Conservation (phyloP, 2,888 invertebrate genomes). For the Pristionchus mayeri region DNA sequence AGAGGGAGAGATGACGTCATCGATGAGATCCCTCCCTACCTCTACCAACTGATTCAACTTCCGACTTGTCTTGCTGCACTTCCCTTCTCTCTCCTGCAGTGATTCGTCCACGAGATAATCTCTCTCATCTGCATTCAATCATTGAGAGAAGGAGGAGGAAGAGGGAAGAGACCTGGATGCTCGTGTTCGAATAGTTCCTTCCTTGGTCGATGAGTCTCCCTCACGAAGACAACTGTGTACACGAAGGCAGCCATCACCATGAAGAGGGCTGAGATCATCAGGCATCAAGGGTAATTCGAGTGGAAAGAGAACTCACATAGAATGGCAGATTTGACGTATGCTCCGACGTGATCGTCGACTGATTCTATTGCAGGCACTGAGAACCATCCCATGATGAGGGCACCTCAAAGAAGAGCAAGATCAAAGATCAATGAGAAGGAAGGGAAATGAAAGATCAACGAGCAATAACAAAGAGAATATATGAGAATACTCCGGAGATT, state of each 20-base stretch:
- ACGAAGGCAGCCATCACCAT: conserved; percentile 60
- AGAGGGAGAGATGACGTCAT: not conserved
- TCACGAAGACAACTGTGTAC: conserved; percentile 64
- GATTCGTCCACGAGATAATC: conserved; percentile 20
- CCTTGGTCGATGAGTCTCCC: conserved; percentile 65
- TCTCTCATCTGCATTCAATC: conserved; percentile 29
- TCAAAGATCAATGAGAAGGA: too few species aligned
- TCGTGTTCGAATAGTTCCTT: conserved; percentile 49
- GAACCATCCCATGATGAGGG: conserved; percentile 55
- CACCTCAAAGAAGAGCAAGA: not conserved
- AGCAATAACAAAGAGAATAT: too few species aligned
- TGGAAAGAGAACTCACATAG: conserved; percentile 54
- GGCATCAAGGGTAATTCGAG: not conserved
- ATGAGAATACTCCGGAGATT: too few species aligned
- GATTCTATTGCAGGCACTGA: conserved; percentile 59
- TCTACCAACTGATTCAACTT: conserved; percentile 33
- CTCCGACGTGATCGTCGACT: conserved; percentile 59
- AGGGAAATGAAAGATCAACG: too few species aligned
- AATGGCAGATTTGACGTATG: conserved; percentile 59
- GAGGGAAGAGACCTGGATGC: not conserved
- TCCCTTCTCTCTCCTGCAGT: not conserved
- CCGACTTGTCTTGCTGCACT: too few species aligned
- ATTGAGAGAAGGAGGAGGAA: too few species aligned
- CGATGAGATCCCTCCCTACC: not conserved
- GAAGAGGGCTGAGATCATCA: conserved; percentile 55